These are phyloP conservation scores for Elgonia sp. DNA, from an alignment of 2,888 invertebrate genomes.

Conservation along the genomic window DNA sequence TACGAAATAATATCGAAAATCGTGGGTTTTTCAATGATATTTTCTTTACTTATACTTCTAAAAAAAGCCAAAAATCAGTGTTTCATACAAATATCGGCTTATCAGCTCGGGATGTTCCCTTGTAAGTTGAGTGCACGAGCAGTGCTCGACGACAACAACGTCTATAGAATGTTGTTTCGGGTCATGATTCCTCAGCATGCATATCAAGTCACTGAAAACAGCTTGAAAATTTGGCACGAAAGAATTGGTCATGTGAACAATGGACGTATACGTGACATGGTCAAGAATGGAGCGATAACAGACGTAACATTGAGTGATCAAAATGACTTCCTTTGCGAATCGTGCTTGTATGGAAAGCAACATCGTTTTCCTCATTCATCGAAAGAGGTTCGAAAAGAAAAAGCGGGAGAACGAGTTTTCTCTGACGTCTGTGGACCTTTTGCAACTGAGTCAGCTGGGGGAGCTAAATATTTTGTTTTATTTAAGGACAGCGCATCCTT, in stretches of 20 bases:
- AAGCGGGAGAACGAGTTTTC: constrained; percentile 41
- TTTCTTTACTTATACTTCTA: too few species aligned
- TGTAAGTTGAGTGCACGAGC: not conserved
- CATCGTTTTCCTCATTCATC: constrained; percentile 32
- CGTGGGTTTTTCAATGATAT: too few species aligned
- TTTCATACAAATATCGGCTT: too few species aligned
- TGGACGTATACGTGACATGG: constrained; percentile 26
- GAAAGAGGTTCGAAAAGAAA: constrained; percentile 1
- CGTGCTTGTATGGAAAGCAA: constrained; percentile 51
- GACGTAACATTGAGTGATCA: not conserved
- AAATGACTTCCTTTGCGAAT: constrained; percentile 20
- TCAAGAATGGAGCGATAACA: not conserved
- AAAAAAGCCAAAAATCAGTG: too few species aligned
- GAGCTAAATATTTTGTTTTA: constrained; percentile 34
- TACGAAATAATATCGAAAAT: too few species aligned
- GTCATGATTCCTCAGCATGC: constrained; percentile 32
- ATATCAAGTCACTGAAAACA: constrained; percentile 27
- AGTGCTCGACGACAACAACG: constrained; percentile 20
- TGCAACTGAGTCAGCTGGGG: not conserved
- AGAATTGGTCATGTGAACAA: constrained; percentile 68
- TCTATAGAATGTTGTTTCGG: constrained; percentile 62
- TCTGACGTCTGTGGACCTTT: constrained; percentile 60
- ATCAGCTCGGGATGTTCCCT: too few species aligned
- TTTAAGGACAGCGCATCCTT: constrained; percentile 45
- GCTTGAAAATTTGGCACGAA: constrained; percentile 69